Conservation (phyloP, 2,888 invertebrate genomes). For the Drosophila pseudotalamancana region DNA sequence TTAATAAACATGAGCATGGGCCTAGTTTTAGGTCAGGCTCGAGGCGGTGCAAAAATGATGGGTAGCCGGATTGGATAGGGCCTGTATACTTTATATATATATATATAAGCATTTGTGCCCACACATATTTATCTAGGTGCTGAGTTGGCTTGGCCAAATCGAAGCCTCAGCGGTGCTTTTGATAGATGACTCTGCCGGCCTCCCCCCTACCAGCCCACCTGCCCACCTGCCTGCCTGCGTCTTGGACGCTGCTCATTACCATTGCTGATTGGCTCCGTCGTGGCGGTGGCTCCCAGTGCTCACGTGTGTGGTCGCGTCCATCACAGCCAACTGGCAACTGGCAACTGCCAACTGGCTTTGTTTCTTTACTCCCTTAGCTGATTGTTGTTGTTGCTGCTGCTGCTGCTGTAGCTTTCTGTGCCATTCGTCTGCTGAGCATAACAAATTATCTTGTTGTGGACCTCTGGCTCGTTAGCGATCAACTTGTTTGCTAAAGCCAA, state of each 20-base stretch:
- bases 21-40: conserved; percentile 23
- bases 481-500: conserved; percentile 61
- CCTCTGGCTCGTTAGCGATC: conserved; percentile 67
- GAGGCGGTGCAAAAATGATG: conserved; percentile 49
- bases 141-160: conserved; percentile 52
- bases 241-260: conserved; percentile 62
- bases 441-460: conserved; percentile 71
- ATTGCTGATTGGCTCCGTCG: conserved; percentile 67
- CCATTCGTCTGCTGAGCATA: conserved; percentile 61
- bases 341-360: conserved; percentile 32
- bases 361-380: conserved; percentile 25
- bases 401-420: conserved; percentile 34
- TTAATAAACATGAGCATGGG: conserved; percentile 75
- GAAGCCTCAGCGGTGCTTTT: conserved; percentile 67
- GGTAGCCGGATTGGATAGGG: conserved; percentile 18
- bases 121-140: conserved; percentile 31
- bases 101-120: conserved; percentile 1
- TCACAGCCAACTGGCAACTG: conserved; percentile 55
- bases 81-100: too few relatives aligned
- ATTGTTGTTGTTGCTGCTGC: conserved; percentile 23
- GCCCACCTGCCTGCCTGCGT: conserved; percentile 27
- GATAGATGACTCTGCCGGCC: conserved; percentile 60
- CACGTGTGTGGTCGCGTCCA: conserved; percentile 70
- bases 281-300: conserved; percentile 48
- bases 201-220: conserved; percentile 2